Base-by-base conservation (phyloP, 2,113 vertebrate species). In the Corynorhinus townsendii region DNA sequence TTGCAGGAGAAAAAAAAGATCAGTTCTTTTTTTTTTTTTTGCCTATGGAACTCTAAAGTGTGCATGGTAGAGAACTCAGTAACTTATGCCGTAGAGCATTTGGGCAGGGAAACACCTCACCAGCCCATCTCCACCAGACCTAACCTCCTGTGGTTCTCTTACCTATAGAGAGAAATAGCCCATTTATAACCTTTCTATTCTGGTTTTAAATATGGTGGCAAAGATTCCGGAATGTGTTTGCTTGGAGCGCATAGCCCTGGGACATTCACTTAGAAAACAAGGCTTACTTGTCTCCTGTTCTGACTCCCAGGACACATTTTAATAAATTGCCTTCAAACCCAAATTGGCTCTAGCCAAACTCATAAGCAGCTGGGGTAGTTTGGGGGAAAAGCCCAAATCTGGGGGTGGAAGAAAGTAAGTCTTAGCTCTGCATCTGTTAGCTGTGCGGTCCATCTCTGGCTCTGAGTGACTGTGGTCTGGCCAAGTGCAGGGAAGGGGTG, bases 201-300 rank as follows among this genome's bases (percentile, higher is more conserved):
- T 80, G 88, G 69, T 86, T 82, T 82, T 81, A 30, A 96, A 52
- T 49, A 47, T 10, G 47, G 79, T 94, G 93, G 95, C 89, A 93
- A 76, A 83, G 89, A 83, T 89, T 97, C 95, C 95, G 89, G 96
- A 96, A 96, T 94, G 95, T 93, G 93, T 94, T 87, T 91, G 94
- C 62, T 79, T 94, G 91, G 93, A 77, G 49, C 86, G 73, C 7
- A 7, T 4, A 45, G 85, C 40, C 80, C 76, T 93, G 7, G 35
- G 91, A 86, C 73, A 95, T 72, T 93, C 86, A 77, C 84, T 83
- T 52, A 45, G 90, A 35, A 79, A 91, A 97, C 95, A 96, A 97
- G 82, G 75, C 83, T 49, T 93, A n/a, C 20, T 91, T 97, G 96
- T 96, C 89, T 91, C 49, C 26, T 30, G 26, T 43, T 76, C 68